Evolutionary conservation across 2,797 vertebrate genomes (phyloP).

Genomic region (Ispidina lecontei): DNA sequence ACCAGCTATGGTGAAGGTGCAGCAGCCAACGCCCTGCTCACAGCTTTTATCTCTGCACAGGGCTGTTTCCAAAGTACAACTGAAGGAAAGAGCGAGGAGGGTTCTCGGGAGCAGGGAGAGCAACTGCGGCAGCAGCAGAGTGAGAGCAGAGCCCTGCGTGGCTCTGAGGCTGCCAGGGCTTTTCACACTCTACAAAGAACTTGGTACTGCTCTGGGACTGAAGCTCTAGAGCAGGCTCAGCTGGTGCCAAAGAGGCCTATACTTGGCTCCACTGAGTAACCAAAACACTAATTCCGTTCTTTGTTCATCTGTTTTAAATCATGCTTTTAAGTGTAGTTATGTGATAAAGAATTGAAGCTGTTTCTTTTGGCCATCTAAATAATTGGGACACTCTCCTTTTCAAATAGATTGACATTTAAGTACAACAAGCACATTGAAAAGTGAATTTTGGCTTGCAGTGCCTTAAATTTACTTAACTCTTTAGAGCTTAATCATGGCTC

Average conservation of each 20-base stretch:
- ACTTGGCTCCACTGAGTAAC: background rate
- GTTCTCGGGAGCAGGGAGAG: background rate
- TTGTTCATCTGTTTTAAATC: constrained; percentile 77
- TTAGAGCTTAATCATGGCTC: constrained; percentile 22
- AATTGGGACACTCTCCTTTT: constrained; percentile 74
- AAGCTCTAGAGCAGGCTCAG: background rate
- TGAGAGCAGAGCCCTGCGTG: background rate
- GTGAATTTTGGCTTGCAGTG: constrained; percentile 46
- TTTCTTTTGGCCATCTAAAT: constrained; percentile 76
- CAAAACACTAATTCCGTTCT: constrained; percentile 50
- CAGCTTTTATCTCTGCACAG: background rate
- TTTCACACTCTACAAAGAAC: background rate
- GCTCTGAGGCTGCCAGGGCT: constrained; percentile 9
- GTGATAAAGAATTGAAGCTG: constrained; percentile 74
- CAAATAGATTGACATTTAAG: constrained; percentile 61
- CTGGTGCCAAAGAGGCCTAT: background rate
- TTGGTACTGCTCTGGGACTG: background rate
- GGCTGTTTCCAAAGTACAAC: rapidly evolving
- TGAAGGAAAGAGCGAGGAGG: background rate
- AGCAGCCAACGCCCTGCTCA: background rate
- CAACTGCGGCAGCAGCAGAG: background rate
- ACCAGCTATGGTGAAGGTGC: background rate
- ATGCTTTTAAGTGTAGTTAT: constrained; percentile 69
- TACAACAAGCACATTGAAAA: constrained; percentile 70
- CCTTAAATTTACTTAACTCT: constrained; percentile 45